Evolutionary conservation across 2,888 invertebrate genomes (phyloP), one percentile per base, ranked within the genome.

Genomic region (Aporophyla nigra): DNA sequence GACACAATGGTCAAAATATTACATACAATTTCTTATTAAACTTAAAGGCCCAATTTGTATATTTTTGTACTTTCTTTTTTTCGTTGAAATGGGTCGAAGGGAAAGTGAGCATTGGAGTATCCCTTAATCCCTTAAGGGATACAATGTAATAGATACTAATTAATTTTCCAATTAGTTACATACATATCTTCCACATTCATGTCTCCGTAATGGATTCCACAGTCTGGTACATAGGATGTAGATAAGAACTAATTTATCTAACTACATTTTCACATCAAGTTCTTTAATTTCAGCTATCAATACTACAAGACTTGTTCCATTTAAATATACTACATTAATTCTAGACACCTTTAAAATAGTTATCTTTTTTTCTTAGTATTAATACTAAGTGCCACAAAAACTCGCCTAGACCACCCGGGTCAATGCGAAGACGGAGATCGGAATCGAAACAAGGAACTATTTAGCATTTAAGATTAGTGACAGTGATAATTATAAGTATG

Each of bases 401-500:
- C 5, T 65, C 2, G 54, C 3, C 27, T n/a, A 51, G 83, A 71
- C 80, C 83, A 80, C 83, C 83, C 71, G 83, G 40, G 61, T 33
- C 7, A 40, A n/a, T 49, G 21, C 46, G 56, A 21, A 58, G 40
- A 24, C 54, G 49, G 21, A 71, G 70, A 69, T 83, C n/a, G 14
- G 33, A 78, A 72, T 83, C 66, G 14, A 43, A 74, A 53, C 58
- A 46, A 53, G 24, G 40, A 73, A 70, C 54, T 61, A 49, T 71
- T 78, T 70, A 58, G 46, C 68, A 70, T 69, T 82, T 10, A 62
- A 77, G 82, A 77, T 82, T 73, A 53, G 72, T 67, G 77, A 81
- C 82, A 76, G 51, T 72, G 72, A 82, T 82, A 78, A 78, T 71
- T 70, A 66, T 49, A 67, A 58, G 71, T 56, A 21, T 33, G 68